phyloP scores from a whole-genome alignment of 2,888 invertebrate genomes.

The Phytoseiulus persimilis region DNA sequence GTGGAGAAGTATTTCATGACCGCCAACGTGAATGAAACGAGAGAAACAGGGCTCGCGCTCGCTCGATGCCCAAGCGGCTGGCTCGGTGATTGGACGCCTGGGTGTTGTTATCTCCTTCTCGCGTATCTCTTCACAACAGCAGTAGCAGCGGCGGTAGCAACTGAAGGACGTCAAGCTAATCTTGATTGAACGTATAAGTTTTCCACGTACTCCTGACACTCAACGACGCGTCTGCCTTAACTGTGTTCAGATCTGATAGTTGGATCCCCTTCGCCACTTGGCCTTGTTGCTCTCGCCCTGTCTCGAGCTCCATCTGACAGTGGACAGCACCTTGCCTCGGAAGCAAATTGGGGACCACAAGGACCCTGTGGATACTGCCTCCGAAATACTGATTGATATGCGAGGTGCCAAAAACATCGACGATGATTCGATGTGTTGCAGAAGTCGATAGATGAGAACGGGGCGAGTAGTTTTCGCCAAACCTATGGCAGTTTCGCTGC shows the following conservation, averaged over 20 bases:
- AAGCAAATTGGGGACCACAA: no score
- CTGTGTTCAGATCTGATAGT: not conserved
- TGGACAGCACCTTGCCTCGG: not conserved
- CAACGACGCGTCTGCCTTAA: not conserved
- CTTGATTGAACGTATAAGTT: not conserved
- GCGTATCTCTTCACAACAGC: not conserved
- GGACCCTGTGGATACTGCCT: no score
- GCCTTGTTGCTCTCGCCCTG: no score
- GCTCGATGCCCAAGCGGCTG: not conserved
- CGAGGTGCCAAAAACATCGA: no score
- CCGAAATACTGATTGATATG: no score
- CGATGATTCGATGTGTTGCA: no score
- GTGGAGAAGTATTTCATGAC: no score
- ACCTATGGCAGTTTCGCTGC: no score
- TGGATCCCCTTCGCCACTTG: not conserved
- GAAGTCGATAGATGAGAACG: no score
- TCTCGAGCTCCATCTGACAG: not conserved
- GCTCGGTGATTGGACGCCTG: not conserved
- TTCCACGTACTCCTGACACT: not conserved
- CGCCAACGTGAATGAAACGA: no score
- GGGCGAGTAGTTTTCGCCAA: no score
- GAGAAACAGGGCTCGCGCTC: not conserved
- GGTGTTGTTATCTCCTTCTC: not conserved
- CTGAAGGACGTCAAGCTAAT: not conserved
- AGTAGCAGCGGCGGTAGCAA: not conserved